phyloP scores from a whole-genome alignment of 2,888 invertebrate genomes.

The Hydraecia micacea region DNA sequence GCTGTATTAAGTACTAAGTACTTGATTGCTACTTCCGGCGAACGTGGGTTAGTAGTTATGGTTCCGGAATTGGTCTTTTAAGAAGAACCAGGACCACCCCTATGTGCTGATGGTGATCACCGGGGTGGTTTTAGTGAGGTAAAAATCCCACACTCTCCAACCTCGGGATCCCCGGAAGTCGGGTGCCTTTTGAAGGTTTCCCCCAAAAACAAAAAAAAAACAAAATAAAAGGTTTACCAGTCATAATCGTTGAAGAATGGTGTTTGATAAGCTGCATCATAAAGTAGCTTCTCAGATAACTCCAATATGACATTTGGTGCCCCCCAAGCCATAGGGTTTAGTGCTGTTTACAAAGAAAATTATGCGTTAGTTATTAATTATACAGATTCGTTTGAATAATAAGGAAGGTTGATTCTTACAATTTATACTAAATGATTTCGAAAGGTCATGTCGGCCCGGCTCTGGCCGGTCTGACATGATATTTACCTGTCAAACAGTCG shows the following conservation, averaged over 20 bases:
- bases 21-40: neutral
- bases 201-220: too few relatives aligned
- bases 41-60: too few relatives aligned
- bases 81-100: too few relatives aligned
- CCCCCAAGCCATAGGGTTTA: constrained; percentile 87
- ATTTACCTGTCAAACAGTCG: neutral
- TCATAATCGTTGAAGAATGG: constrained; percentile 88
- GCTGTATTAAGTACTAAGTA: neutral
- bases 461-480: neutral
- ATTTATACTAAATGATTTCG: neutral
- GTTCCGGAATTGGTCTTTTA: too few relatives aligned
- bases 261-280: constrained; percentile 84
- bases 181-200: too few relatives aligned
- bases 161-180: too few relatives aligned
- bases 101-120: too few relatives aligned
- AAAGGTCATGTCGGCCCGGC: neutral
- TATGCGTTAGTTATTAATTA: constrained; percentile 2
- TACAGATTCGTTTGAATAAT: neutral
- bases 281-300: constrained; percentile 81
- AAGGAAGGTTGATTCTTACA: neutral
- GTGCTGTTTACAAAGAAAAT: constrained; percentile 67
- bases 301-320: constrained; percentile 84
- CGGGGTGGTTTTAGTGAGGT: too few relatives aligned
- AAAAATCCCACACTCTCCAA: too few relatives aligned
- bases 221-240: constrained; percentile 73